Evolutionary conservation across 2,888 invertebrate species (phyloP).

Genomic region (Gastracanthus pulcherrimus): DNA sequence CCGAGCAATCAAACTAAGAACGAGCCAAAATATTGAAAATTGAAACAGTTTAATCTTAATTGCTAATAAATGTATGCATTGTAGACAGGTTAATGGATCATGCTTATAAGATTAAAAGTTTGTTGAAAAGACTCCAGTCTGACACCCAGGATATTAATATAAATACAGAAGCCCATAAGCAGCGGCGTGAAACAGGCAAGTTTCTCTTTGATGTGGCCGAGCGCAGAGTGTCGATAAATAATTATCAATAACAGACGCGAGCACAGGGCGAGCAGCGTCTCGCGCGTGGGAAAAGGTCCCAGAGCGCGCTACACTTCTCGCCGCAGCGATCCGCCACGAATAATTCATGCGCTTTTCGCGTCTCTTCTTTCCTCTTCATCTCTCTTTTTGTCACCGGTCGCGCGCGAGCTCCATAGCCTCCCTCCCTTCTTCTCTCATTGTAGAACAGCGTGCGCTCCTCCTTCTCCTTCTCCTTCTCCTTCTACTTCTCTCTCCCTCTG

Average conservation of each 20-base stretch:
- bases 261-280: not conserved
- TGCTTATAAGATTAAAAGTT: not conserved
- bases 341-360: conserved; percentile 57
- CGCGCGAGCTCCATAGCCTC: no score
- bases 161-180: no score
- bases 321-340: conserved; percentile 38
- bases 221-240: conserved; percentile 5
- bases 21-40: no score
- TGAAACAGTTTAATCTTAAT: no score
- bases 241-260: conserved; percentile 32
- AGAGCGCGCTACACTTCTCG: conserved; percentile 22
- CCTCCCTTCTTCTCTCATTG: conserved; percentile 24
- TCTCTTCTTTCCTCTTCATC: conserved; percentile 35
- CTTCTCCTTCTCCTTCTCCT: no score
- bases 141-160: no score
- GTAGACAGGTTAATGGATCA: no score
- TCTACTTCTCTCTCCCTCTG: not conserved
- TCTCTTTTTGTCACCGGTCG: conserved; percentile 52
- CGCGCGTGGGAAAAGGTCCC: conserved; percentile 38
- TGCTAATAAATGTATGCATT: no score
- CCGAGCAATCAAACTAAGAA: no score
- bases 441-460: conserved; percentile 47
- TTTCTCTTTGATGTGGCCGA: not conserved
- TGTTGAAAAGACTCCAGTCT: not conserved
- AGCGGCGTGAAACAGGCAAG: no score